phyloP scores from a whole-genome alignment of 2,113 vertebrate genomes.

The Xenus cinereus region DNA sequence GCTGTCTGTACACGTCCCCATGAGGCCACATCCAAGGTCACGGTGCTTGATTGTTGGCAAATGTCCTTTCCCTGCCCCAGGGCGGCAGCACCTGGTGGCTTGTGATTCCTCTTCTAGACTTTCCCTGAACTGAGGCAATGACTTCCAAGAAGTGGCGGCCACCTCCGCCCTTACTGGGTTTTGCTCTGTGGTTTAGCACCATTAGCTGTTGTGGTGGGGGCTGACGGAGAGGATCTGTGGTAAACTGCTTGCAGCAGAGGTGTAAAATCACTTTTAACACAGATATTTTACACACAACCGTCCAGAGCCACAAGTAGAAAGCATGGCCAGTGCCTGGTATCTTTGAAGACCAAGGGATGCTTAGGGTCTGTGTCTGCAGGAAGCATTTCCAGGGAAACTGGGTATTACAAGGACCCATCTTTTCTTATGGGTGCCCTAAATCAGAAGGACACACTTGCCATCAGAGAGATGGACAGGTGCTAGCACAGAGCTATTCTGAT shows the following conservation, averaged over 20 bases:
- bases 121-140: not conserved
- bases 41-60: accelerated
- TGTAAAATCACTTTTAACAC: not conserved
- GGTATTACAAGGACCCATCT: not conserved
- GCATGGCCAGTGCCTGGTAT: accelerated
- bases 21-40: not conserved
- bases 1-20: accelerated
- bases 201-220: not conserved
- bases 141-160: not conserved
- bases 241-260: not conserved
- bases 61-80: accelerated
- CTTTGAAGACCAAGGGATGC: not conserved
- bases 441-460: not conserved
- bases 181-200: not conserved
- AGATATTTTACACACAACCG: not conserved
- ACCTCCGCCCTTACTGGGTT: not conserved
- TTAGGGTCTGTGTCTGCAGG: not conserved
- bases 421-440: not conserved
- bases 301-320: not conserved
- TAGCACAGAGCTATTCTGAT: not conserved
- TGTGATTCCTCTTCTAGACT: not conserved
- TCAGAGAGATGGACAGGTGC: not conserved
- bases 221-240: not conserved
- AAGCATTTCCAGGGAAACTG: not conserved
- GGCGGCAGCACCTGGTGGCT: accelerated